Evolutionary conservation across 2,113 vertebrate genomes (phyloP), one percentile per base, ranked within the genome.

Genomic region (Phocoena sinus): DNA sequence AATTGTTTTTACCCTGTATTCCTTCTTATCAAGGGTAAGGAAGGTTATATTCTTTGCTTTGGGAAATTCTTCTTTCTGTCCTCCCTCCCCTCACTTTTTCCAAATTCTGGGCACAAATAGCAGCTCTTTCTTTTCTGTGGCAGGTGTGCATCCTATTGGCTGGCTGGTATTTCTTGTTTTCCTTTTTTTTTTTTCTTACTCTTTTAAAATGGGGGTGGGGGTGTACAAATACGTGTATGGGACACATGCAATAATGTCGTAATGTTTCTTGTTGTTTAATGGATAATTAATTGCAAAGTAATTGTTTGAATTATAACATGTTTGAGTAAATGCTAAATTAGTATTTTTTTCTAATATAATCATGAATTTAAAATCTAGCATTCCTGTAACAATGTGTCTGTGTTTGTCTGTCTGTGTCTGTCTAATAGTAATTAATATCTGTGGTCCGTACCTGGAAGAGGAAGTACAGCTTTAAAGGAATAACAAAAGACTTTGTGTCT

Each of bases 101-200:
- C 97, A 97, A 92, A 98, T 98, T 98, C 96, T 96, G 98, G 98
- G 98, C 97, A 96, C 95, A 83, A 83, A 67, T 81, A 98, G 98
- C 98, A 97, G 84, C 98, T 98, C 95, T 97, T 96, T 97, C 96
- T 96, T 96, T 96, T 96, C 98, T 62, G 1, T 98, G 96, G 97
- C 97, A 98, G 98, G 98, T 98, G 98, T 97, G 97, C 98, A 76
- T 98, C 98, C 98, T 97, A 98, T 94, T 98, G 98, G 98, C 98
- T 99, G 98, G 98, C 98, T 98, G 98, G 98, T 98, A 94, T 98
- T 97, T 98, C 98, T 98, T 98, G 95, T 94, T 97, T 97, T 91
- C 63, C 62, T 96, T 95, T 95, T 65, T 15, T 93, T 11, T 44
- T 80, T 79, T n/a, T 18, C 94, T 98, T 97, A 96, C 79, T 94